Percentiles rank a stretch among this genome's conserved stretches.
These are phyloP conservation scores for Philopedon plagiatum DNA, from an alignment of 2,888 invertebrate genomes.

Conservation along the genomic window DNA sequence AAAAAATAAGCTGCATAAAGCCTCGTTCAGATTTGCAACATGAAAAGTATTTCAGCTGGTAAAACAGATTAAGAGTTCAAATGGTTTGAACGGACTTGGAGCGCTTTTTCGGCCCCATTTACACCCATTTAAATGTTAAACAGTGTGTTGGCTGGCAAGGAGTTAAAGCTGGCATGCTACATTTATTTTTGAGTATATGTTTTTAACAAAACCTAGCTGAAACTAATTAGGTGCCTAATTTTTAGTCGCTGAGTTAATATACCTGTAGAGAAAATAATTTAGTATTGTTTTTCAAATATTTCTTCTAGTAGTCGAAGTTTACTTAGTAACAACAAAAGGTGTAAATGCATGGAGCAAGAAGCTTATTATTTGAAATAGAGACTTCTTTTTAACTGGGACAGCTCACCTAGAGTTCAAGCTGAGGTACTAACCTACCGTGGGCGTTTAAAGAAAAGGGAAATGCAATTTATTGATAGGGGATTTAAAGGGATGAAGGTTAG, in stretches of 20 bases:
- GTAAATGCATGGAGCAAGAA: too few relatives aligned
- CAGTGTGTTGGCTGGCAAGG: slow-evolving; percentile 15
- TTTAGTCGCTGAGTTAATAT: not conserved
- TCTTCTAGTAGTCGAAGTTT: too few relatives aligned
- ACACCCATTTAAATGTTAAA: slow-evolving; percentile 16
- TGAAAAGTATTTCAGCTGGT: slow-evolving; percentile 16
- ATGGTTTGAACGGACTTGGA: slow-evolving; percentile 11
- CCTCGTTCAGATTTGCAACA: slow-evolving; percentile 11
- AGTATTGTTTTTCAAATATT: not conserved
- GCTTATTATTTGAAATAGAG: too few relatives aligned
- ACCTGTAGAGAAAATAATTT: not conserved
- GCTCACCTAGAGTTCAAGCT: too few relatives aligned
- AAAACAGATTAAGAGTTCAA: slow-evolving; percentile 16
- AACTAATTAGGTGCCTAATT: slow-evolving; percentile 8
- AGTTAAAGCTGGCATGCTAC: not conserved
- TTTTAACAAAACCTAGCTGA: not conserved
- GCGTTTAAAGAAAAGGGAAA: too few relatives aligned
- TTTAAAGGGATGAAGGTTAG: too few relatives aligned
- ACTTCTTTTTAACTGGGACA: too few relatives aligned
- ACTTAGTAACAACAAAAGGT: too few relatives aligned
- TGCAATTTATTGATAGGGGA: too few relatives aligned
- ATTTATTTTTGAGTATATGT: slow-evolving; percentile 4
- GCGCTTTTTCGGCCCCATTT: slow-evolving; percentile 8
- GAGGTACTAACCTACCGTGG: too few relatives aligned
- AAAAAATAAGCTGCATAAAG: slow-evolving; percentile 17